Evolutionary conservation across 2,888 invertebrate genomes (phyloP), one percentile per base, ranked within the genome.

Genomic region (Patella depressa): DNA sequence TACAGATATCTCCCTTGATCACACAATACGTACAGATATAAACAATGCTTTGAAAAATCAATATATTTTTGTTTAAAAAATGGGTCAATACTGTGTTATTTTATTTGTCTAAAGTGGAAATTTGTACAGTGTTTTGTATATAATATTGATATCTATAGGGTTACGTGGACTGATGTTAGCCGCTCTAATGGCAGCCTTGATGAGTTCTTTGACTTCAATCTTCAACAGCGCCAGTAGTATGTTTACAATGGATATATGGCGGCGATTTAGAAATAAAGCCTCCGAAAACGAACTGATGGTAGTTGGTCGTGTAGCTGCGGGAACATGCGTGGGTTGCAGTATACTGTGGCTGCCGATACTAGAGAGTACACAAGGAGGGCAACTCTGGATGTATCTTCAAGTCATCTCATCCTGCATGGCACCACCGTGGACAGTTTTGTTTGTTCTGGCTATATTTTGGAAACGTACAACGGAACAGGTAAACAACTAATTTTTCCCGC

Each of bases 371-470:
- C 91, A 92, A 77, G 92, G 92, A 24, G 90, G 92, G 17, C 91
- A 93, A 83, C 89, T 93, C 19, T 93, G 93, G 87, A 91, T 93
- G 81, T 93, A 93, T 88, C 92, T 93, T 76, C 93, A 93, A 85
- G 90, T 91, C 76, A 92, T 93, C 45, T 91, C 92, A 24, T 90
- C 92, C 59, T 93, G 91, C 81, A 85, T 93, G 29, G 90, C 93
- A 0, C 93, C 93, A 2, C 93, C 93, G 0, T 91, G 93, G 76
- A 92, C 93, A 81, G 92, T 93, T 17, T 91, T 93, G 45, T 93
- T 93, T 83, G 82, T 93, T 1, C 86, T 93, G 72, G 93, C 93
- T 9, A 84, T 93, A 17, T 90, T 93, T 74, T 91, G 91, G 89
- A 86, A 90, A 73, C 82, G 93, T 79, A 91, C 91, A 17, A 93